Base-by-base conservation (phyloP, 1,140 invertebrate species). In the Zaprionus ornatus region DNA sequence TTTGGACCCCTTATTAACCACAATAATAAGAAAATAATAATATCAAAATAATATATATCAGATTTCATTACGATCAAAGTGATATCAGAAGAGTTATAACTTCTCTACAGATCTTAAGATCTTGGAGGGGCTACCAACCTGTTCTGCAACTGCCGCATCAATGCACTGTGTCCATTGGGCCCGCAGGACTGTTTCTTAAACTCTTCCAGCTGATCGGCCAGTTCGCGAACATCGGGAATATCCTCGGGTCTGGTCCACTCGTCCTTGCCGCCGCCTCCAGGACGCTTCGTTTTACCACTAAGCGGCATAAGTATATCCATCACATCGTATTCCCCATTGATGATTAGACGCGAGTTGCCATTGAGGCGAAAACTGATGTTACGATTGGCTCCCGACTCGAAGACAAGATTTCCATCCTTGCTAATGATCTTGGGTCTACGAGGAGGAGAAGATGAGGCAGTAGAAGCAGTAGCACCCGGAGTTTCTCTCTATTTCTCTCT, bases 341-440 rank as follows among this genome's bases (percentile, higher is more conserved):
- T 91, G 54, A 94, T 95, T 29, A 96, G 84, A 40, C 92, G 94
- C 45, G 95, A 95, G n/a, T 79, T 93, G 35, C 95, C 95, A 27
- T 94, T 93, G 1, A 94, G 92, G 60, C 93, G 93, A 60, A 96
- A 92, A 37, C 94, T 95, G n/a, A 96, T 95, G 77, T 95, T 96
- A 74, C 94, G 94, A 84, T 95, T 94, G 42, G 93, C 93, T 0
- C 95, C 95, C 45, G 95, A 94, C 69, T 94, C 93, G 23, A 96
- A 93, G 62, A 94, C 93, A n/a, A 96, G 91, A 91, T 96, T 93
- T 59, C 96, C 95, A 92, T 95, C 93, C 21, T 91, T 91, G 13
- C 95, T 93, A 70, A 95, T 94, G 48, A 96, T 94, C 88, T 95
- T 93, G 0, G 96, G 95, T 57, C 95, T 95, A 72, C 80, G 29